These are phyloP conservation scores for Epistrophella euchroma DNA, from an alignment of 2,888 invertebrate genomes.

Conservation along the genomic window DNA sequence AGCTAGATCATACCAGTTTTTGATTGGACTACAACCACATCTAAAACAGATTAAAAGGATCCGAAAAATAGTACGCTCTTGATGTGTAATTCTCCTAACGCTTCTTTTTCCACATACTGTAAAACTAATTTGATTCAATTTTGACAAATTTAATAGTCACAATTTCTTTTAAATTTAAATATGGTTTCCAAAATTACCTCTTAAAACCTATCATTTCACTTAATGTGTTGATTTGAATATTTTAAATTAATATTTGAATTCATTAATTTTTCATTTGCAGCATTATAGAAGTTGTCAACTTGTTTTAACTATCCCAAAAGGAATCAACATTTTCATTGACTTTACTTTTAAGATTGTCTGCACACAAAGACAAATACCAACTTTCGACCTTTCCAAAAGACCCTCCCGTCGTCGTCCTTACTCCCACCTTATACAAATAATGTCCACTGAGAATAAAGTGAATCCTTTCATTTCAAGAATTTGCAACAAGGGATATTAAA, in stretches of 20 bases:
- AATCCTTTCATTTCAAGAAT: conserved; percentile 56
- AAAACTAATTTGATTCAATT: too few relatives aligned
- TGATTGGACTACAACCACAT: too few relatives aligned
- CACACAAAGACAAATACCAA: conserved; percentile 21
- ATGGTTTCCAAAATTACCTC: too few relatives aligned
- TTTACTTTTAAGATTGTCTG: not conserved
- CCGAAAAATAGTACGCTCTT: too few relatives aligned
- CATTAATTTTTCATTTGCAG: conserved; percentile 49
- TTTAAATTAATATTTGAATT: conserved; percentile 34
- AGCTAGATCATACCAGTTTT: too few relatives aligned
- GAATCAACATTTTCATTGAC: conserved; percentile 20
- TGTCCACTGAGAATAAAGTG: conserved; percentile 40
- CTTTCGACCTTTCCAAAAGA: not conserved
- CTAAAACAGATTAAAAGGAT: too few relatives aligned
- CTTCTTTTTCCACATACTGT: too few relatives aligned
- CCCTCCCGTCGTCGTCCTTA: too few relatives aligned
- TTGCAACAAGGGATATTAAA: conserved; percentile 56
- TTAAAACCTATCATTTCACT: not conserved
- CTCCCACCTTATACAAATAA: not conserved
- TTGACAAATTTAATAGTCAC: too few relatives aligned
- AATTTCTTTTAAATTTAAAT: not conserved
- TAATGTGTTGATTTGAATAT: conserved; percentile 25
- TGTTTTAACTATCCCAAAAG: conserved; percentile 12
- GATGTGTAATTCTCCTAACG: too few relatives aligned
- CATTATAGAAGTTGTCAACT: conserved; percentile 1